These are phyloP conservation scores for Gastrophryne carolinensis DNA, from an alignment of 2,797 vertebrate genomes.

Conservation along the genomic window DNA sequence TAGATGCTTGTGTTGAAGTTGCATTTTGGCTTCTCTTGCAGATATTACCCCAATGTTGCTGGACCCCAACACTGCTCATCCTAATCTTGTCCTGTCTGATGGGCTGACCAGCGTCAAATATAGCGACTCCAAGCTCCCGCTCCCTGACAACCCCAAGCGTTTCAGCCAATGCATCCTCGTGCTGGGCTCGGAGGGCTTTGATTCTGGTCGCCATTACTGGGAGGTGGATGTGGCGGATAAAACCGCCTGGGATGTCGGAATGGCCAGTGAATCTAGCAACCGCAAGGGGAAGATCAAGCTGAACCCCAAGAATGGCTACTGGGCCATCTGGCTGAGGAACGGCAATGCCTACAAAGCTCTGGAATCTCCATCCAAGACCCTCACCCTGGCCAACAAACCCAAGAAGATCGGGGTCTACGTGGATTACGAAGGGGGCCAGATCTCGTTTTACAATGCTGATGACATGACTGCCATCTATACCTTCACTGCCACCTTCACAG, in stretches of 20 bases:
- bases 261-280: conserved; percentile 48
- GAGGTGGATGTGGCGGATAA: conserved; percentile 64
- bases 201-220: conserved; percentile 69
- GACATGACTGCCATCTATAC: conserved; percentile 67
- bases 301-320: conserved; percentile 55
- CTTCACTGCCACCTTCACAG: conserved; percentile 64
- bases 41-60: conserved; percentile 63
- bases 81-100: conserved; percentile 63
- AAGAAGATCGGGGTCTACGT: conserved; percentile 66
- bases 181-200: conserved; percentile 67
- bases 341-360: conserved; percentile 65
- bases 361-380: conserved; percentile 46
- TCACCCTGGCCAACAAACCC: conserved; percentile 58
- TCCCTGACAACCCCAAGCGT: conserved; percentile 64
- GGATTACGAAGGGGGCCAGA: conserved; percentile 69
- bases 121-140: conserved; percentile 51
- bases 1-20: no score
- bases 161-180: conserved; percentile 67
- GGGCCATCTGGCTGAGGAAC: conserved; percentile 56
- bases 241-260: conserved; percentile 60
- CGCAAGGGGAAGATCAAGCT: conserved; percentile 56
- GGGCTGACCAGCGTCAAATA: conserved; percentile 52
- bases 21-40: not conserved
- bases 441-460: conserved; percentile 69
- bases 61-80: conserved; percentile 70